Evolutionary conservation across 2,113 vertebrate genomes (phyloP).

Genomic region (Charadrius vociferus): DNA sequence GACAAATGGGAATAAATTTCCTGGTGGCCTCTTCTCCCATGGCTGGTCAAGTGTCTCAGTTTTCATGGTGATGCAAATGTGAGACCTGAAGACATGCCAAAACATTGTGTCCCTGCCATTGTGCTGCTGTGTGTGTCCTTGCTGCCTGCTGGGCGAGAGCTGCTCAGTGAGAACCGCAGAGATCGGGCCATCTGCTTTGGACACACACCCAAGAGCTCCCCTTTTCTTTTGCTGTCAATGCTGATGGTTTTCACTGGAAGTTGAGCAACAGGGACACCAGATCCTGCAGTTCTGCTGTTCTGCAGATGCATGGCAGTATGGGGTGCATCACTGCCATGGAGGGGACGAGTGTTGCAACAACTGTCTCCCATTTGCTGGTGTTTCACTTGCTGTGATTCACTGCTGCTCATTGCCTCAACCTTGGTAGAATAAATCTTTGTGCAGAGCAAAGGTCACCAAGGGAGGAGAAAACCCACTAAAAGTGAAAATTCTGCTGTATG

Average conservation of each 20-base stretch:
- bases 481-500: not conserved
- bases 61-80: not conserved
- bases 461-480: not conserved
- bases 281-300: not conserved
- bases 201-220: not conserved
- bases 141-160: not conserved
- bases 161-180: not conserved
- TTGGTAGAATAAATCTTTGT: not conserved
- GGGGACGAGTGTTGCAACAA: not conserved
- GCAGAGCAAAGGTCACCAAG: not conserved
- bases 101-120: not conserved
- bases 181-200: fast-evolving
- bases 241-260: not conserved
- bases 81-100: not conserved
- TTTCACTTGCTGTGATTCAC: not conserved
- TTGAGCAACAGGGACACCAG: not conserved
- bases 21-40: not conserved
- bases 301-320: fast-evolving
- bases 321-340: not conserved
- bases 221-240: not conserved
- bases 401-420: fast-evolving
- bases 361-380: not conserved
- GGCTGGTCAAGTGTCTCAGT: not conserved
- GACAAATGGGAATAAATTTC: not conserved
- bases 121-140: not conserved